A percentile compares a stretch with the other conserved stretches of the same genome.
These are phyloP conservation scores for Diplogasteroides magnus DNA, from an alignment of 1,140 invertebrate genomes.

Conservation along the genomic window DNA sequence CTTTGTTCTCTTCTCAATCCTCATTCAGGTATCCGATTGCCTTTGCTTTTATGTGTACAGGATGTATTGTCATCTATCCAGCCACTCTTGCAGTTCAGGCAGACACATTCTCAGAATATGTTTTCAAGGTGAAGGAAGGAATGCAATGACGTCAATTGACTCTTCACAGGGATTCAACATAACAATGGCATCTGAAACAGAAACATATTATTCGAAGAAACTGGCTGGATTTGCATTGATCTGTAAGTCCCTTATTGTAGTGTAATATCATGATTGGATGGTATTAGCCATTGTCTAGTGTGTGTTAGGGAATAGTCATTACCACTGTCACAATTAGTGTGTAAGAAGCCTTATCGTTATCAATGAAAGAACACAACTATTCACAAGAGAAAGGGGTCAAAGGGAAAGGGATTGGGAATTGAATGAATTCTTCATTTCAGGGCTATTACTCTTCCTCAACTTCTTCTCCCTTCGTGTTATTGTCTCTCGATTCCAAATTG, in stretches of 20 bases:
- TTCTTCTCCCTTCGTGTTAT: slow-evolving; percentile 44
- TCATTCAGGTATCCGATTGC: slow-evolving; percentile 46
- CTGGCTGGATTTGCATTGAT: slow-evolving; percentile 19
- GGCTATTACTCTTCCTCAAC: slow-evolving; percentile 39
- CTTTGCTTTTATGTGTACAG: slow-evolving; percentile 47
- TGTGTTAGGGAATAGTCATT: too few relatives aligned
- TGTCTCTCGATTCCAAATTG: slow-evolving; percentile 43
- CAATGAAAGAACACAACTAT: too few relatives aligned
- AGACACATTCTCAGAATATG: slow-evolving; percentile 44
- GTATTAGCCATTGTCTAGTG: too few relatives aligned
- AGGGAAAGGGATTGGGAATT: too few relatives aligned
- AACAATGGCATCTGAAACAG: slow-evolving; percentile 12
- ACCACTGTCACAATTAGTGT: too few relatives aligned
- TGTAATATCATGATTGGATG: too few relatives aligned
- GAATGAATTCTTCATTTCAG: slow-evolving; percentile 17
- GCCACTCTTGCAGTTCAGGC: slow-evolving; percentile 46
- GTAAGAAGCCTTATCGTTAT: too few relatives aligned
- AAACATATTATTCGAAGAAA: slow-evolving; percentile 18
- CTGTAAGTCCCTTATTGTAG: too few relatives aligned
- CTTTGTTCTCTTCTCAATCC: not conserved
- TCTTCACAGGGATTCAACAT: slow-evolving; percentile 19
- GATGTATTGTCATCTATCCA: slow-evolving; percentile 43
- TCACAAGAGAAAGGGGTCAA: too few relatives aligned
- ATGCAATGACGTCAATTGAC: not conserved
- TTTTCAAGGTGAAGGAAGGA: slow-evolving; percentile 28